A percentile compares a stretch with the other conserved stretches of the same genome.
phyloP scores from a whole-genome alignment of 2,113 vertebrate species.

The Aspidoscelis tigris region DNA sequence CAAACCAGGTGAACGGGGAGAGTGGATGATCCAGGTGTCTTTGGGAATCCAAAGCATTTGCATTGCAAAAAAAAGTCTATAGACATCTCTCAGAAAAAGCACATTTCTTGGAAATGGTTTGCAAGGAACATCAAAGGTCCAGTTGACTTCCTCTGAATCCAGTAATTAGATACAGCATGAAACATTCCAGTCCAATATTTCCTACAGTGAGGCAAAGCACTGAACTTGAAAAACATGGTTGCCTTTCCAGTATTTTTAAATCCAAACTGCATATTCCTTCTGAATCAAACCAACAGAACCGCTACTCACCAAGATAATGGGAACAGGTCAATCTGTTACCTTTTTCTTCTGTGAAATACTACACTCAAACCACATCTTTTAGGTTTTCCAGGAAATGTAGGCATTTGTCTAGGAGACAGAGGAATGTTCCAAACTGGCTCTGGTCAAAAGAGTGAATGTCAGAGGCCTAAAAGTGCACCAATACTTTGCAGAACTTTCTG shows the following conservation, averaged over 20 bases:
- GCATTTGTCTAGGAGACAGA: neutral
- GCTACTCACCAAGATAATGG: neutral
- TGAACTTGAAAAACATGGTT: neutral
- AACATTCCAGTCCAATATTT: neutral
- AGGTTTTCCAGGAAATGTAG: too few relatives aligned
- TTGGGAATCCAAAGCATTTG: slow-evolving; percentile 4
- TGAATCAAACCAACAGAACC: neutral
- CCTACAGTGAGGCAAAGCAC: neutral
- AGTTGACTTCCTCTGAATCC: neutral
- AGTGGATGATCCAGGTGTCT: neutral
- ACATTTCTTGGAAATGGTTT: slow-evolving; percentile 2
- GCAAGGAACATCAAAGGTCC: neutral
- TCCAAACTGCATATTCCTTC: neutral
- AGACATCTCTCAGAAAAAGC: neutral
- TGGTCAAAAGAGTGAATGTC: neutral
- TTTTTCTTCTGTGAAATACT: neutral
- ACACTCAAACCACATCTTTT: neutral
- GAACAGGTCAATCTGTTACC: neutral
- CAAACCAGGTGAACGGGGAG: neutral
- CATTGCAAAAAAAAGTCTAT: slow-evolving; percentile 1
- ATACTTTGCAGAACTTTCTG: slow-evolving; percentile 4
- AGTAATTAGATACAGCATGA: neutral
- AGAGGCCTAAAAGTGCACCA: neutral
- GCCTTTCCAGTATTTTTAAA: neutral
- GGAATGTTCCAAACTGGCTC: neutral